These are phyloP conservation scores for Operophtera brumata DNA, from an alignment of 2,888 invertebrate species.

Conservation along the genomic window DNA sequence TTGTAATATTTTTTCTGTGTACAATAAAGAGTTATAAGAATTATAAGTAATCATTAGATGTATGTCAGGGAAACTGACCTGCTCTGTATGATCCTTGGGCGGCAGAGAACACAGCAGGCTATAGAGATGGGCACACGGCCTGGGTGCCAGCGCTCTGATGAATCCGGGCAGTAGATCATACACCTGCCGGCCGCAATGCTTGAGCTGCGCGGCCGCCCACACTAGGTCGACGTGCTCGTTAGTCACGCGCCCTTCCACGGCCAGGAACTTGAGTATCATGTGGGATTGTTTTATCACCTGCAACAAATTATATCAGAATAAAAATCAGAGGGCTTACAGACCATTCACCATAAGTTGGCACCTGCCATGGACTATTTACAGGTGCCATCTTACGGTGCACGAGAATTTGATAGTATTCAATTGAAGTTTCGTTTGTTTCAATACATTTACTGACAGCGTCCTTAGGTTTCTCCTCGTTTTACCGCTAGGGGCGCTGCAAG, in stretches of 20 bases:
- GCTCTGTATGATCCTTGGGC: slow-evolving; percentile 95
- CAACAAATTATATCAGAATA: background rate
- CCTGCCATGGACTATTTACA: no score
- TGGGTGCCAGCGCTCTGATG: slow-evolving; percentile 93
- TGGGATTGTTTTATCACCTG: slow-evolving; percentile 97
- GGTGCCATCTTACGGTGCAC: no score
- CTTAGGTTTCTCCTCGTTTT: no score
- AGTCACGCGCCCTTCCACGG: slow-evolving; percentile 94
- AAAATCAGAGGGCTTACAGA: no score
- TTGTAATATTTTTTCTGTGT: no score
- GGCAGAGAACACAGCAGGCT: slow-evolving; percentile 92
- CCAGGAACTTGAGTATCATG: slow-evolving; percentile 94
- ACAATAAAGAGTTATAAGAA: no score
- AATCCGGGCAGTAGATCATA: slow-evolving; percentile 94
- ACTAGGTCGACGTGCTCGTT: slow-evolving; percentile 95
- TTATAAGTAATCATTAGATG: no score
- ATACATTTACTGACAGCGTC: no score
- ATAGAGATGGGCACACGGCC: slow-evolving; percentile 93
- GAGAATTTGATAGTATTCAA: no score
- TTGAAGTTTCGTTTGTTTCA: no score
- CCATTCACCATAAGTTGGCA: no score
- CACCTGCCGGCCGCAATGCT: slow-evolving; percentile 96
- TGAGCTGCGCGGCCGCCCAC: slow-evolving; percentile 97
- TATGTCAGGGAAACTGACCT: slow-evolving; percentile 80
- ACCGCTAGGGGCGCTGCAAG: no score